Evolutionary conservation across 1,140 invertebrate species (phyloP), one percentile per base, ranked within the genome.

Genomic region (Caerostris extrusa): DNA sequence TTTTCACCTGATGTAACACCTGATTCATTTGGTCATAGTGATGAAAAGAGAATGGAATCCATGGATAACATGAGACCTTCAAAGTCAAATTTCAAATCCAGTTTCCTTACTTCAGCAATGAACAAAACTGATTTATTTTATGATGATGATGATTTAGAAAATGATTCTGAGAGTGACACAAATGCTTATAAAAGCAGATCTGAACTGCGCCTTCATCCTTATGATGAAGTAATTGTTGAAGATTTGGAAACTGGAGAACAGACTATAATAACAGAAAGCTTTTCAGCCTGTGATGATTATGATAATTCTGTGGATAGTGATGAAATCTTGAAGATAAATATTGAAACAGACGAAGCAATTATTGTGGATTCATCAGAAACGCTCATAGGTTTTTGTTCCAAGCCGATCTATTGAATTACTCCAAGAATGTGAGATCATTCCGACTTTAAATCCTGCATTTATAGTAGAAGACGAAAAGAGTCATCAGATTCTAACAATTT

Each of bases 261-360:
- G 10, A 85, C 93, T 10, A 67, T 93, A 12, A 83, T 93, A 86
- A 77, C 95, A 90, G 83, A 95, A 94, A 90, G 57, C 60, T 83
- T 93, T 94, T 81, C 81, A 87, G 14, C 94, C 57, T 95, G 12
- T 91, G 95, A 86, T 94, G 95, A 58, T 90, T 87, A 89, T 83
- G 93, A 93, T 90, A 85, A 94, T 58, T 83, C 93, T 57, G 93
- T 88, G 12, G 94, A 95, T 19, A 95, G 95, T 10, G 97, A 97
- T 90, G 97, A 97, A 95, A 95, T 97, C 82, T 95, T 97, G 5
- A 95, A 97, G 53, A 96, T 97, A 53, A 96, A 97, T 94, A 97
- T 96, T 0, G 95, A 96, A 94, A 97, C 97, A 3, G 97, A 97
- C 94, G 95, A 96, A 95, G 97, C 96, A 60, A 96, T 96, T 17